A percentile compares a stretch with the other conserved stretches of the same genome.
Evolutionary conservation across 2,113 vertebrate species (phyloP).

Genomic region (Pipra filicauda): DNA sequence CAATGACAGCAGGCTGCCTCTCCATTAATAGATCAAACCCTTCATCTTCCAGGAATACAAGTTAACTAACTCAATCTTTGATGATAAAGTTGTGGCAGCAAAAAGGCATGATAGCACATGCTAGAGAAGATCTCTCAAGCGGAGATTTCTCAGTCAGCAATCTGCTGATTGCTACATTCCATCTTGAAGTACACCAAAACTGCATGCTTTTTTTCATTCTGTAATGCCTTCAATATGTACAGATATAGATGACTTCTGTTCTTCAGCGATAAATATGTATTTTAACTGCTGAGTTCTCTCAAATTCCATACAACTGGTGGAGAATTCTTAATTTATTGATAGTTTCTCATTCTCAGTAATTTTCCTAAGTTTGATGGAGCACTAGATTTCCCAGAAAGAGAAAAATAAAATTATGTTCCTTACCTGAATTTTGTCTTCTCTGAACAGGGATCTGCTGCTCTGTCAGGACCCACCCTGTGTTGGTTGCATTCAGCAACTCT

Average conservation of each 20-base stretch:
- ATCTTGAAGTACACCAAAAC: background rate
- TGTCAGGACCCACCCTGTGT: conserved; percentile 68
- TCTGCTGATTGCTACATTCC: background rate
- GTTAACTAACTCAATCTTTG: background rate
- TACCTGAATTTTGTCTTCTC: conserved; percentile 73
- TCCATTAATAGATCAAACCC: background rate
- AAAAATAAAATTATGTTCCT: conserved; percentile 59
- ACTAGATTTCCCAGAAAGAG: conserved; percentile 72
- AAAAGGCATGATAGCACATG: background rate
- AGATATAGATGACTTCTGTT: background rate
- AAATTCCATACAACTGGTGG: background rate
- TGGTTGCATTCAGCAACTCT: conserved; percentile 72
- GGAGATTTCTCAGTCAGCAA: background rate
- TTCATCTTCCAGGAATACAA: background rate
- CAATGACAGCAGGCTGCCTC: background rate
- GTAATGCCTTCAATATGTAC: background rate
- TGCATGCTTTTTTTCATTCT: background rate
- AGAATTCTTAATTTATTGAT: background rate
- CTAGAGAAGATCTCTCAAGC: background rate
- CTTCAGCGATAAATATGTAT: background rate
- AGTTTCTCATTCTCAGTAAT: background rate
- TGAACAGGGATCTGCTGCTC: conserved; percentile 68
- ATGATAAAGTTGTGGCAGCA: background rate
- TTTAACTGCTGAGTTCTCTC: background rate
- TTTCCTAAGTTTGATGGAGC: conserved; percentile 66